Conservation (phyloP, 2,797 vertebrate genomes). For the Sebastes nivosus region DNA sequence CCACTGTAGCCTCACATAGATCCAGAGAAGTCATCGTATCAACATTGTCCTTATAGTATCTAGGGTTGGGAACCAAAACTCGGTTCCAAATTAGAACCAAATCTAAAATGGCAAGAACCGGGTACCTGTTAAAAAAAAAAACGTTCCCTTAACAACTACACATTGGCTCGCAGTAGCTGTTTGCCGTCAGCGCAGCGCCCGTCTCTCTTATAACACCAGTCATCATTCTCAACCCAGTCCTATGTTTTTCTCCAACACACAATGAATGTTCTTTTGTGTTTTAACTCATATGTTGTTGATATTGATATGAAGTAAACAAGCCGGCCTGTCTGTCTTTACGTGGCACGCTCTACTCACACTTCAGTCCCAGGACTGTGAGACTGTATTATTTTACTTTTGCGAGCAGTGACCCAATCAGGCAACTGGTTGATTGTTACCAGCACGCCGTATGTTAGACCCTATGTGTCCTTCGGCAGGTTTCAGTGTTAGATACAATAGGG, state of each 20-base stretch:
- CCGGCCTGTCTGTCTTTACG: background rate
- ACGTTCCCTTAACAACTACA: no score
- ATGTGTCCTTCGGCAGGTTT: background rate
- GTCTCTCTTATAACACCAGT: no score
- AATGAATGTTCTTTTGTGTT: background rate
- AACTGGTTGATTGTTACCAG: background rate
- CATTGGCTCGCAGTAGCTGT: no score
- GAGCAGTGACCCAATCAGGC: background rate
- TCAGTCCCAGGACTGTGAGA: background rate
- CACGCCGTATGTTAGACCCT: background rate
- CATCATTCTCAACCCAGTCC: no score
- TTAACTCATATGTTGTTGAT: background rate
- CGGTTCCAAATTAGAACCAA: no score
- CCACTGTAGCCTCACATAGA: background rate
- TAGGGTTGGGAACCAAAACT: no score
- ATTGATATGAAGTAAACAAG: background rate
- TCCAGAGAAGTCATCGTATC: conserved; percentile 1
- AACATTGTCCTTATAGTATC: background rate
- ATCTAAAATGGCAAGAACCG: no score
- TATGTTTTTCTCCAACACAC: no score
- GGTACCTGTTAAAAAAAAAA: no score
- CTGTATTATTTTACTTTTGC: background rate
- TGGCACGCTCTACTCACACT: background rate
- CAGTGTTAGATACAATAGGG: background rate
- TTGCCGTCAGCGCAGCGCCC: no score